Percentiles rank a stretch among this genome's conserved stretches.
These are phyloP conservation scores for Apostichopus japonicus DNA, from an alignment of 35 echinoderm and acorn worm species.

Conservation along the genomic window DNA sequence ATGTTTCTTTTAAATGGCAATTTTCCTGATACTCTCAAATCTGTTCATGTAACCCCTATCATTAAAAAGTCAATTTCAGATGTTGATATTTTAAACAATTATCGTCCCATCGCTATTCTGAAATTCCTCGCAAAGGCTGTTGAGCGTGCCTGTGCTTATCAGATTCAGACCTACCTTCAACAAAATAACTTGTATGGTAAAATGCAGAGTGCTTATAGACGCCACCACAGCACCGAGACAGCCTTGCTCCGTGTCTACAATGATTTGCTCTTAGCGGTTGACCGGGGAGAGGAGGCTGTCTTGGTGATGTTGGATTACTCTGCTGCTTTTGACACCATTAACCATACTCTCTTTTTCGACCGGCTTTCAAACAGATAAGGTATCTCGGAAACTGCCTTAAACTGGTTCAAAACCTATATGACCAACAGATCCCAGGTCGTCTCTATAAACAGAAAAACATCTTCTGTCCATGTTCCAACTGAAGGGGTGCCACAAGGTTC, in stretches of 20 bases:
- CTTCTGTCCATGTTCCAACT: neutral
- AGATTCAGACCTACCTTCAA: neutral
- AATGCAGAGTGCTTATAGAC: slow-evolving; percentile 17
- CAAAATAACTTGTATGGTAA: neutral
- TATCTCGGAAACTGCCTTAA: neutral
- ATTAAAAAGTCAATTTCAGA: slow-evolving; percentile 49
- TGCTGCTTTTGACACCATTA: slow-evolving; percentile 39
- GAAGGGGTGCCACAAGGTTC: slow-evolving; percentile 85
- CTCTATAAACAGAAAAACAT: slow-evolving; percentile 2
- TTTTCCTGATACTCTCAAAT: slow-evolving; percentile 33
- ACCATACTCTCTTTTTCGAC: neutral
- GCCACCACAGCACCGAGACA: slow-evolving; percentile 23
- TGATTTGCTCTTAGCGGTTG: slow-evolving; percentile 15
- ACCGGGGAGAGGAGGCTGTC: slow-evolving; percentile 11
- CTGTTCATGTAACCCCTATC: slow-evolving; percentile 16
- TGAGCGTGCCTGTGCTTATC: neutral
- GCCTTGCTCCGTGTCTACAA: slow-evolving; percentile 23
- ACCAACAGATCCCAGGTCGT: slow-evolving; percentile 13
- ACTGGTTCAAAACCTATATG: slow-evolving; percentile 18
- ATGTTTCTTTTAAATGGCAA: neutral
- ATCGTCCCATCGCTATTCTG: slow-evolving; percentile 50
- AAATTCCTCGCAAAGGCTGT: slow-evolving; percentile 20
- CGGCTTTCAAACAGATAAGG: neutral
- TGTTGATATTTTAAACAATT: slow-evolving; percentile 12
- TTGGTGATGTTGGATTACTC: slow-evolving; percentile 17